Evolutionary conservation across 1,140 invertebrate species (phyloP).

Genomic region (Drosophila auraria): DNA sequence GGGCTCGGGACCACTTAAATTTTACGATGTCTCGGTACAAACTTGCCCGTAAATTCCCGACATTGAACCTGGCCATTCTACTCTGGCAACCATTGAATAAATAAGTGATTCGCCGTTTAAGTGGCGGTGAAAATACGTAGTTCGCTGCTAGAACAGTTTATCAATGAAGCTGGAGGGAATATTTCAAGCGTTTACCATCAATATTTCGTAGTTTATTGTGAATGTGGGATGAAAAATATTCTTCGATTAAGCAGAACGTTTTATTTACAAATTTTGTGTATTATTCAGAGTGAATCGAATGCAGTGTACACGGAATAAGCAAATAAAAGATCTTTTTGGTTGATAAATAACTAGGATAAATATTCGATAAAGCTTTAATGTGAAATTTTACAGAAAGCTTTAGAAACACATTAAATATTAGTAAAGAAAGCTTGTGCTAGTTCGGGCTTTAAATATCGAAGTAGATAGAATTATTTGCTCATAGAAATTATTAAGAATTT

Average conservation of each 20-base stretch:
- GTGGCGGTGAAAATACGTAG: constrained; percentile 9
- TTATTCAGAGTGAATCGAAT: not conserved
- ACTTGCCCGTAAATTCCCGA: constrained; percentile 48
- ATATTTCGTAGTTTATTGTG: not conserved
- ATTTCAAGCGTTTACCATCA: too few relatives aligned
- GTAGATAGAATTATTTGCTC: not conserved
- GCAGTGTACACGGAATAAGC: not conserved
- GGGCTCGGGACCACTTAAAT: constrained; percentile 51
- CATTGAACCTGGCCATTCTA: constrained; percentile 36
- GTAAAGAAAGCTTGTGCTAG: not conserved
- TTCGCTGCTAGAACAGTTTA: constrained; percentile 10
- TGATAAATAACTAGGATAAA: too few relatives aligned
- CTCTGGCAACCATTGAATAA: constrained; percentile 23
- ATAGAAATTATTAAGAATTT: too few relatives aligned
- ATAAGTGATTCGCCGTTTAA: constrained; percentile 35
- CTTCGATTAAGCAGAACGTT: not conserved
- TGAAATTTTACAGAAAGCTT: too few relatives aligned
- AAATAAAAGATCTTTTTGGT: not conserved
- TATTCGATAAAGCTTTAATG: too few relatives aligned
- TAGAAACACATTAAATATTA: not conserved
- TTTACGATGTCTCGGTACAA: constrained; percentile 64
- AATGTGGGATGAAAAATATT: not conserved
- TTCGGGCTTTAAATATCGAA: not conserved
- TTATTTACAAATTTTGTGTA: not conserved
- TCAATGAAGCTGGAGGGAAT: not conserved